Percentiles rank a stretch among this genome's conserved stretches.
Evolutionary conservation across 1,140 invertebrate genomes (phyloP).

Genomic region (Anastrepha ludens): DNA sequence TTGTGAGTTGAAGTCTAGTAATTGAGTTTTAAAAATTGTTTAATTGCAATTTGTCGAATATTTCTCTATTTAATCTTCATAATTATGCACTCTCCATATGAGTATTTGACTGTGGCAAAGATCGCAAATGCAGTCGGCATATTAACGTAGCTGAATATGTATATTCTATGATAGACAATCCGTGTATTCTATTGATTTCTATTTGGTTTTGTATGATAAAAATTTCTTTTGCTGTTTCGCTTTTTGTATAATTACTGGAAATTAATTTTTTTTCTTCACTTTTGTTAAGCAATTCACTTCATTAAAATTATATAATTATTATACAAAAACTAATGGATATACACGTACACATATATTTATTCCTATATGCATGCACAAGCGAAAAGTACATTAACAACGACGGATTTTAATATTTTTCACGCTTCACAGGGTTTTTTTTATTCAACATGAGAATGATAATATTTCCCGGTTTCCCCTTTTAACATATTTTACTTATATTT

Average conservation of each 20-base stretch:
- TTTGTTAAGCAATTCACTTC: background rate
- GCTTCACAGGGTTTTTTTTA: slow-evolving; percentile 28
- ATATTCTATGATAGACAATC: slow-evolving; percentile 35
- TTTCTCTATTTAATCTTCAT: background rate
- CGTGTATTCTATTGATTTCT: slow-evolving; percentile 2
- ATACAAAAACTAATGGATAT: background rate
- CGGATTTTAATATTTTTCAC: background rate
- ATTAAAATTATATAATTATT: slow-evolving; percentile 33
- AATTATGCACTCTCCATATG: background rate
- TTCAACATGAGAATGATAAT: slow-evolving; percentile 38
- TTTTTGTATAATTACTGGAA: background rate
- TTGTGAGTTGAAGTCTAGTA: background rate
- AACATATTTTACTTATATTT: background rate
- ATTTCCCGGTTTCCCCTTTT: slow-evolving; percentile 30
- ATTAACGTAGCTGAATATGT: background rate
- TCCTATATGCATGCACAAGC: background rate
- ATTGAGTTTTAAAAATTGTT: too few species aligned
- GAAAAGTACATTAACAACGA: background rate
- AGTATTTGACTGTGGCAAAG: background rate
- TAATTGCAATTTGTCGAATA: slow-evolving; percentile 26
- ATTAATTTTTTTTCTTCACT: background rate
- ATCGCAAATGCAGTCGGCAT: background rate
- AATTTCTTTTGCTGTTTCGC: background rate
- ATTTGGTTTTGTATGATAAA: background rate
- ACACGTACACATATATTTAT: background rate